Evolutionary conservation across 2,888 invertebrate genomes (phyloP), one percentile per base, ranked within the genome.

Genomic region (Pasiphila rectangulata): DNA sequence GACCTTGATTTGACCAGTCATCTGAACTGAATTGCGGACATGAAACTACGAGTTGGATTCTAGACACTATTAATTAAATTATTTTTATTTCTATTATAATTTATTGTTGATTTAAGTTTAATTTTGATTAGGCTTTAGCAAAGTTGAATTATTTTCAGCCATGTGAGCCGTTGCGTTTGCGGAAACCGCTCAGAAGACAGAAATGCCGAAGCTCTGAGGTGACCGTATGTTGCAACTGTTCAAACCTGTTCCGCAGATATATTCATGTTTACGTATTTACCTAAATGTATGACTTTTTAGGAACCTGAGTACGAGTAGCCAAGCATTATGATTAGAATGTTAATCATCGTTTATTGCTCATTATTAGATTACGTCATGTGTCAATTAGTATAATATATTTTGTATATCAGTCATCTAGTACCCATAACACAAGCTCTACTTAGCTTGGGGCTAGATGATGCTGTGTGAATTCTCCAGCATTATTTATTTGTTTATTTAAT

Each of bases 131-230:
- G 66, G 59, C 57, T 70, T 67, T 64, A 66, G 68, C 46, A 38
- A 47, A 60, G 63, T 71, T 63, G 59, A 56, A 68, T 67, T 81
- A 71, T 79, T 86, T 83, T 70, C 87, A 87, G 87, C 76, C 76
- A 51, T 71, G 73, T 64, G 79, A 80, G 68, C 75, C 80, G 66
- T 69, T 66, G 61, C 78, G 86, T 17, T 69, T 74, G 68, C 64
- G 84, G 71, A 87, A 88, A 75, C 87, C 83, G 39, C 75, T 87
- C 51, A 72, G 82, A 51, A 76, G 87, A 67, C 87, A 88, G 76
- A 86, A 83, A 51, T 87, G 87, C 80, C 82, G 86, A 69, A 87
- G 86, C 64, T 85, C 87, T 47, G 88, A 87, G 85, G 85, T 88
- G 81, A 84, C 69, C 69, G 63, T 64, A 68, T 57, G 50, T 56